Percentiles rank a stretch among this genome's conserved stretches.
Evolutionary conservation across 1,140 invertebrate species (phyloP).

Genomic region (Papilio machaon): DNA sequence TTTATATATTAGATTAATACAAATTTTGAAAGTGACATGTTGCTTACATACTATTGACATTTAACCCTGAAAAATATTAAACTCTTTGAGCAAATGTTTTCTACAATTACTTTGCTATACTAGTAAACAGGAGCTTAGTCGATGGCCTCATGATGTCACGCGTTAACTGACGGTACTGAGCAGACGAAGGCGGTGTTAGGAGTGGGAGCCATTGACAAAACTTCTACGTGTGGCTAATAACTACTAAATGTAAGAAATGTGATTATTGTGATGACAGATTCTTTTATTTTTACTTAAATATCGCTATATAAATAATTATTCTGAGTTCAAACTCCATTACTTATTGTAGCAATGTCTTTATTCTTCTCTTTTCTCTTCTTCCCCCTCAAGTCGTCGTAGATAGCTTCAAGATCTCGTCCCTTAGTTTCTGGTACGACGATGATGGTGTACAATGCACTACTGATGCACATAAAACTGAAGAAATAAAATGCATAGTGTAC

Average conservation of each 20-base stretch:
- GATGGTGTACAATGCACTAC: constrained; percentile 58
- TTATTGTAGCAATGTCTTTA: constrained; percentile 9
- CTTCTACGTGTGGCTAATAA: too few relatives aligned
- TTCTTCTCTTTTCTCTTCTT: constrained; percentile 50
- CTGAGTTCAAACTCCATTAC: constrained; percentile 1
- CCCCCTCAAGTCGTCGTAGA: constrained; percentile 61
- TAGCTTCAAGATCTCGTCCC: constrained; percentile 59
- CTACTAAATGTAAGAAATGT: too few relatives aligned
- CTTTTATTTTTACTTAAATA: background rate
- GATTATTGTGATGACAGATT: background rate
- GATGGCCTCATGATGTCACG: too few relatives aligned
- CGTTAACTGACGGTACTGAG: background rate
- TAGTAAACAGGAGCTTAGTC: background rate
- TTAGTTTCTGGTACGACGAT: constrained; percentile 69
- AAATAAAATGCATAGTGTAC: constrained; percentile 68
- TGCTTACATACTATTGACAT: background rate
- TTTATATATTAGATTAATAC: background rate
- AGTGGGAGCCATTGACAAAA: too few relatives aligned
- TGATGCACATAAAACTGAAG: constrained; percentile 61
- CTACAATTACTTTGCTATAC: background rate
- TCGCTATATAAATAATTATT: background rate
- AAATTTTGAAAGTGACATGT: background rate
- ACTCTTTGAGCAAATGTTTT: background rate
- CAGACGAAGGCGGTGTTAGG: background rate
- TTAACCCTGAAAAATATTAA: background rate